A percentile compares a stretch with the other conserved stretches of the same genome.
These are phyloP conservation scores for Melinaea marsaeus DNA, from an alignment of 2,888 invertebrate genomes.

Conservation along the genomic window DNA sequence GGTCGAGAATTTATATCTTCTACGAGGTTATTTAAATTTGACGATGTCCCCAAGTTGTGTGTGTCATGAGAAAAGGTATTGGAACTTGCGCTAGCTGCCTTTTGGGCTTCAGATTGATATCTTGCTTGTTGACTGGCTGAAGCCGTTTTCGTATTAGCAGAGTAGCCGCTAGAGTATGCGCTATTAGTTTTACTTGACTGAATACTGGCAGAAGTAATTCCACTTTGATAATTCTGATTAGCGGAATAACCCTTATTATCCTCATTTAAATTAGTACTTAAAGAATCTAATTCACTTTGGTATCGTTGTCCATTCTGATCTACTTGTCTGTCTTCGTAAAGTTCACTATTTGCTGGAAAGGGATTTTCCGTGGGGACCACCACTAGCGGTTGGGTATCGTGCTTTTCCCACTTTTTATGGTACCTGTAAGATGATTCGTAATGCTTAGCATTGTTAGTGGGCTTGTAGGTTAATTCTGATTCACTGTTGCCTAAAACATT, in stretches of 20 bases:
- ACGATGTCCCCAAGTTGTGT: constrained; percentile 31
- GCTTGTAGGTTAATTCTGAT: constrained; percentile 38
- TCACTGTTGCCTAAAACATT: constrained; percentile 44
- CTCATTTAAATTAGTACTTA: constrained; percentile 37
- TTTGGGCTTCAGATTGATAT: constrained; percentile 32
- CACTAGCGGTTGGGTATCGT: constrained; percentile 47
- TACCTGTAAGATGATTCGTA: constrained; percentile 68
- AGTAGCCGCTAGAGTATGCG: constrained; percentile 41
- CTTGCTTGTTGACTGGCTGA: constrained; percentile 47
- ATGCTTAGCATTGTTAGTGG: constrained; percentile 46
- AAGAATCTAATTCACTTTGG: constrained; percentile 38
- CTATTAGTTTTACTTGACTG: constrained; percentile 35
- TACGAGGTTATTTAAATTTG: constrained; percentile 37
- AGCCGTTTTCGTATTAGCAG: constrained; percentile 44
- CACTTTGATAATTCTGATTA: not conserved
- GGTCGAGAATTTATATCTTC: constrained; percentile 49
- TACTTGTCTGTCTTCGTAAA: constrained; percentile 50
- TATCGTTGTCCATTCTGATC: constrained; percentile 37
- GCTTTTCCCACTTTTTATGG: constrained; percentile 70
- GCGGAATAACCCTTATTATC: constrained; percentile 21
- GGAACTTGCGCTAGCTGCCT: constrained; percentile 29
- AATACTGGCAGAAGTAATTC: constrained; percentile 34
- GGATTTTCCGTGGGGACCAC: constrained; percentile 47
- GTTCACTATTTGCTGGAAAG: constrained; percentile 51
- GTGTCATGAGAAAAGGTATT: constrained; percentile 37